Evolutionary conservation across 2,797 vertebrate species (phyloP).

Genomic region (Sorex maritimensis): DNA sequence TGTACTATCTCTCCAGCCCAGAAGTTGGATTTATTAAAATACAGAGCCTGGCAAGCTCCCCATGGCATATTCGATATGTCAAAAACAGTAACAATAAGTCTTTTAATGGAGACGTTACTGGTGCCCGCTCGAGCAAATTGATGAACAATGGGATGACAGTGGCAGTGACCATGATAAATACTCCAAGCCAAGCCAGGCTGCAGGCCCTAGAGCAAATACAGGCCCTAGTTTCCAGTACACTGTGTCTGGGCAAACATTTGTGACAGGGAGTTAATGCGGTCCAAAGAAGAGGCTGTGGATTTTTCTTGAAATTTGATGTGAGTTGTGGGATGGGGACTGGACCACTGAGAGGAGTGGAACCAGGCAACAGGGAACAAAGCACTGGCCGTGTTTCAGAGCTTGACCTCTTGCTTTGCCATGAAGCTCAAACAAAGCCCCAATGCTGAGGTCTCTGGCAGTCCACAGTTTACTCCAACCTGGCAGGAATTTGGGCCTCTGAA

Average conservation of each 20-base stretch:
- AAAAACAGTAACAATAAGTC: too few relatives aligned
- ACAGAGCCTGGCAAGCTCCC: too few relatives aligned
- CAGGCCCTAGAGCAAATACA: background rate
- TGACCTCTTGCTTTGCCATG: background rate
- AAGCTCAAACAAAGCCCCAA: slow-evolving; percentile 25
- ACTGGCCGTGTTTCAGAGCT: background rate
- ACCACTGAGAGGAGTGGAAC: background rate
- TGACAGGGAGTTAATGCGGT: slow-evolving; percentile 24
- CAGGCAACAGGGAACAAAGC: background rate
- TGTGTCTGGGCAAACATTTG: slow-evolving; percentile 15
- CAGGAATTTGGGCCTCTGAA: slow-evolving; percentile 73
- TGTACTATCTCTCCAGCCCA: background rate
- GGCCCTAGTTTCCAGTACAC: background rate
- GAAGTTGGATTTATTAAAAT: background rate
- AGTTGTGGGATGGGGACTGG: background rate
- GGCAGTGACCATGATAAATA: background rate
- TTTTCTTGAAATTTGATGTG: slow-evolving; percentile 36
- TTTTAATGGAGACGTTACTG: too few relatives aligned
- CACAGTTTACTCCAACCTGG: slow-evolving; percentile 69
- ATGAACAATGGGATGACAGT: too few relatives aligned
- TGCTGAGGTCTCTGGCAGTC: slow-evolving; percentile 42
- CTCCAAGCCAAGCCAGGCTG: background rate
- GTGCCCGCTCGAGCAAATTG: too few relatives aligned
- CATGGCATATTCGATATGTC: too few relatives aligned
- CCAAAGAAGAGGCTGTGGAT: background rate